Conservation (phyloP, 1,140 invertebrate species). For the Agrypnia vestita region DNA sequence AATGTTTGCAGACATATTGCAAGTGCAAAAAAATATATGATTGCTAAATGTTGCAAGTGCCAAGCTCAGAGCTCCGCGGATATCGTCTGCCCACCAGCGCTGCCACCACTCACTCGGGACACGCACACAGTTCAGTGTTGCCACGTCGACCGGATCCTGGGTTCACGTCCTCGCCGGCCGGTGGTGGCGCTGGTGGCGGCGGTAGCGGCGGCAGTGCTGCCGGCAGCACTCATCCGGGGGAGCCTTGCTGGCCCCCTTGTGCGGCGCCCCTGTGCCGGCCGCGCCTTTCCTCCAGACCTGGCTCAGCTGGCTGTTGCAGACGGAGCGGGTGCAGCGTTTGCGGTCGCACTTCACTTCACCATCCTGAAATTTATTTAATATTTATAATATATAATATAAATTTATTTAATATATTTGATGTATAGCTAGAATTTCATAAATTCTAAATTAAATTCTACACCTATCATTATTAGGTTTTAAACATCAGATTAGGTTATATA, state of each 20-base stretch:
- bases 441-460: too few species aligned
- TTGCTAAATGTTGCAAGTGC: too few species aligned
- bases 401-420: too few species aligned
- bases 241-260: slow-evolving; percentile 41
- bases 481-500: too few species aligned
- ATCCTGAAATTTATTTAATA: slow-evolving; percentile 82
- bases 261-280: slow-evolving; percentile 63
- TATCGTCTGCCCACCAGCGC: not conserved
- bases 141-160: slow-evolving; percentile 45
- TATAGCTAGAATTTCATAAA: too few species aligned
- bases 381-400: too few species aligned
- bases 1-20: too few species aligned
- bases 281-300: slow-evolving; percentile 64
- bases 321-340: slow-evolving; percentile 83
- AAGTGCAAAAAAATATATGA: too few species aligned
- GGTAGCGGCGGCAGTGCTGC: slow-evolving; percentile 65
- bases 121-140: slow-evolving; percentile 11
- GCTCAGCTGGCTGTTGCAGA: slow-evolving; percentile 74
- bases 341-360: slow-evolving; percentile 84
- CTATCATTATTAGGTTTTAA: too few species aligned
- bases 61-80: not conserved
- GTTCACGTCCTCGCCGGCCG: slow-evolving; percentile 49
- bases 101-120: slow-evolving; percentile 2
- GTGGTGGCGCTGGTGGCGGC: slow-evolving; percentile 65
- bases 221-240: slow-evolving; percentile 56